Percentiles rank a stretch among this genome's conserved stretches.
These are phyloP conservation scores for Scaptodrosophila lebanonensis DNA, from an alignment of 1,140 invertebrate genomes.

Conservation along the genomic window DNA sequence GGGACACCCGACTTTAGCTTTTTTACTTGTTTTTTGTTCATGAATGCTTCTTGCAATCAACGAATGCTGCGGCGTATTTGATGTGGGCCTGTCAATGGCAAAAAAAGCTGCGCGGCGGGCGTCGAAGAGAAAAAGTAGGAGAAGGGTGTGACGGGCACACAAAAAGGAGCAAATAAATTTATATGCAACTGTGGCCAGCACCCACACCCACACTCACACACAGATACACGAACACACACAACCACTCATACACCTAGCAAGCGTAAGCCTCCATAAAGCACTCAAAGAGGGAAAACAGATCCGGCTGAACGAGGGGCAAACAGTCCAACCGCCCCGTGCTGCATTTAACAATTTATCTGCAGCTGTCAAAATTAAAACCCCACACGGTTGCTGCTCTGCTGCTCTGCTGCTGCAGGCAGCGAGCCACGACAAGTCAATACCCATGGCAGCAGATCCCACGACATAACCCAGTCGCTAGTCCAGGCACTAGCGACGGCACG, in stretches of 20 bases:
- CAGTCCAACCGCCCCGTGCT: slow-evolving; percentile 15
- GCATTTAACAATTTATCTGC: slow-evolving; percentile 76
- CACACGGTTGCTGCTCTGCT: slow-evolving; percentile 44
- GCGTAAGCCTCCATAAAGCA: slow-evolving; percentile 69
- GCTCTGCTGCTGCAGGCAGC: slow-evolving; percentile 35
- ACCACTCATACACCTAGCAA: slow-evolving; percentile 46
- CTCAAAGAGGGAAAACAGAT: slow-evolving; percentile 42
- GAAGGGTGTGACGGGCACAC: slow-evolving; percentile 54
- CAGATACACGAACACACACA: slow-evolving; percentile 6
- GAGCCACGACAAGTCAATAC: slow-evolving; percentile 69
- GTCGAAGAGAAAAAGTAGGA: slow-evolving; percentile 53
- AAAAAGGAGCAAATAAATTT: slow-evolving; percentile 63
- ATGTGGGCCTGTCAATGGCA: slow-evolving; percentile 68
- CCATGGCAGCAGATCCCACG: no score
- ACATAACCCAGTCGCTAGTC: no score
- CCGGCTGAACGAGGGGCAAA: slow-evolving; percentile 35
- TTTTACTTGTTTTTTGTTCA: no score
- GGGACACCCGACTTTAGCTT: no score
- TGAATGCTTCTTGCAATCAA: no score
- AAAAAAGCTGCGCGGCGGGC: slow-evolving; percentile 44
- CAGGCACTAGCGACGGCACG: no score
- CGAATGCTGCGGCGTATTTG: slow-evolving; percentile 27
- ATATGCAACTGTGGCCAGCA: slow-evolving; percentile 54
- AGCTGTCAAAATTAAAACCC: slow-evolving; percentile 76
- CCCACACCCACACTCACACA: slow-evolving; percentile 3